Evolutionary conservation across 2,797 vertebrate genomes (phyloP), one percentile per base, ranked within the genome.

Genomic region (Dryobates pubescens): DNA sequence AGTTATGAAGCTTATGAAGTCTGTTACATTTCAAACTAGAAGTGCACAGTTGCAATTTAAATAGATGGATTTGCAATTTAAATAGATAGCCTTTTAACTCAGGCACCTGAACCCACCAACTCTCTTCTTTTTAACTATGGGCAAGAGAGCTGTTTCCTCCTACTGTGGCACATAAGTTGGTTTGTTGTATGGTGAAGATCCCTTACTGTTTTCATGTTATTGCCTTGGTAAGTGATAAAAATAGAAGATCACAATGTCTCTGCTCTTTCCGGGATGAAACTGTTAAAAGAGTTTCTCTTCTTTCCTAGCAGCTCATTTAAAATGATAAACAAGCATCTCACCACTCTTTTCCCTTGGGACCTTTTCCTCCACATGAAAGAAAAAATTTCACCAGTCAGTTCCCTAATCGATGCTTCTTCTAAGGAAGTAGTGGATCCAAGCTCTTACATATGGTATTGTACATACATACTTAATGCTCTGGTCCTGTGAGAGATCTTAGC

Each of bases 401-500:
- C 63, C 68, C 73, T 69, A 47, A 86, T 67, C 0, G 10, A 26
- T 11, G 22, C 11, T 90, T 67, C 90, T 88, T 89, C 72, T 79
- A 76, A 92, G 92, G 67, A 87, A 93, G 68, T 67, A 43, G 36
- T 29, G 61, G 53, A 81, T 93, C 82, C 88, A 73, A 80, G 51
- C 59, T 45, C 65, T 82, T 81, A 56, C 73, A 81, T 92, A 75
- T 93, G 84, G 84, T 69, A 81, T 90, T 89, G 63, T 73, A 57
- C 61, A 76, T 74, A 38, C 73, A 38, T 47, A 63, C 73, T 74
- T 88, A 81, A 53, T 67, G 34, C 27, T 58, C 19, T 8, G 54
- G 58, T 90, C 92, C 89, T 92, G n/a, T 24, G 92, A 95, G 88
- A 92, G 67, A 91, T 91, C 73, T 89, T 74, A 86, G 86, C 67